A percentile compares a stretch with the other conserved stretches of the same genome.
Conservation (phyloP, 2,888 invertebrate genomes). For the Sinohyriopsis cumingii region DNA sequence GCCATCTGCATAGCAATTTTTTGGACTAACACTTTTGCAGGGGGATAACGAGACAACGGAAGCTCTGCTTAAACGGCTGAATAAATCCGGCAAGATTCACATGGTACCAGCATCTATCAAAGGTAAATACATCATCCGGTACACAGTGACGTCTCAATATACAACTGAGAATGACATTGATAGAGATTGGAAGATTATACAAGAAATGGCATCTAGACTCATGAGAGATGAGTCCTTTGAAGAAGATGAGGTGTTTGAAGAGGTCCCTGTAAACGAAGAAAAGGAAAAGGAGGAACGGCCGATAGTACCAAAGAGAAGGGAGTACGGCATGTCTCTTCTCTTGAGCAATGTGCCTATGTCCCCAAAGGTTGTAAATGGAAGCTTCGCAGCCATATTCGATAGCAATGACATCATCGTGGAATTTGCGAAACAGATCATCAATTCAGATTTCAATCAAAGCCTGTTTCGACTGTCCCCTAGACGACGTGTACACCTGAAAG, state of each 20-base stretch:
- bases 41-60: constrained; percentile 88
- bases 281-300: constrained; percentile 33
- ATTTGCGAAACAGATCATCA: constrained; percentile 59
- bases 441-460: constrained; percentile 59
- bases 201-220: constrained; percentile 68
- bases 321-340: constrained; percentile 93
- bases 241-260: constrained; percentile 35
- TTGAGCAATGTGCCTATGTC: constrained; percentile 96
- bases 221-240: constrained; percentile 38
- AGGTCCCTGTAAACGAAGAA: constrained; percentile 29
- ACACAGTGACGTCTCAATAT: constrained; percentile 92
- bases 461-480: constrained; percentile 65
- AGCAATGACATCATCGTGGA: constrained; percentile 57
- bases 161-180: constrained; percentile 77
- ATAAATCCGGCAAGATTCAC: constrained; percentile 89
- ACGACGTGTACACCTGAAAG: constrained; percentile 57
- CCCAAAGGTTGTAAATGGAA: constrained; percentile 85
- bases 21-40: constrained; percentile 71
- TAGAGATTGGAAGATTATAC: constrained; percentile 83
- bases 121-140: constrained; percentile 86
- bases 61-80: constrained; percentile 85
- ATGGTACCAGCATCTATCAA: constrained; percentile 96
- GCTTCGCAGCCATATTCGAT: constrained; percentile 71
- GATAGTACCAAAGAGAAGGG: constrained; percentile 39
- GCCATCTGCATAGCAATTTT: too few relatives aligned